Evolutionary conservation across 2,888 invertebrate genomes (phyloP), one percentile per base, ranked within the genome.

Genomic region (Luffia ferchaultella): DNA sequence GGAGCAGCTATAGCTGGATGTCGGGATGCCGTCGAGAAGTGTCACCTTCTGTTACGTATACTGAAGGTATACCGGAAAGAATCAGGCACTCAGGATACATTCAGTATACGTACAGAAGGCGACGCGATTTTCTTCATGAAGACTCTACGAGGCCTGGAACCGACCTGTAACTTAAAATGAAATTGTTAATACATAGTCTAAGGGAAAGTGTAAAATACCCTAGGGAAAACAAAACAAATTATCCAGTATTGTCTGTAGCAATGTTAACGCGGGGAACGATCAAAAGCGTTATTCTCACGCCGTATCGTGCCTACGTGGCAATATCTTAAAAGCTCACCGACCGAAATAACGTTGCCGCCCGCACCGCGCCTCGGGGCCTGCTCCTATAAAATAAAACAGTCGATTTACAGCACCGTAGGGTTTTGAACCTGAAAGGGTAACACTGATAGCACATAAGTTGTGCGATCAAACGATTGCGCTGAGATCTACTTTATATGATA

Each of bases 101-200:
- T 96, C 95, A 96, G 96, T 96, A 96, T 96, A 96, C 96, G 96
- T 96, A 92, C 93, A 95, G 94, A 96, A 93, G 92, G 94, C 92
- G 85, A 86, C 87, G 87, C 87, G 76, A 71, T 67, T 55, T 80
- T 86, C 85, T 80, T 86, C 68, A 68, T 73, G 67, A 69, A 7
- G 30, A 30, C 30, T 60, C 52, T 54, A 68, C 64, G 20, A 42
- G 19, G 62, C 55, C 55, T 54, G 57, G 59, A 50, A 46, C 55
- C 46, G 54, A 52, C 49, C 48, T 30, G 51, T 50, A 42, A 44
- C 51, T 53, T 12, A 30, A 3, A 30, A 7, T 12, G 30, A 3
- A 30, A 30, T 7, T 30, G 51, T 50, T 51, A 49, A 54, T 50
- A 50, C 18, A 47, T 52, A 51, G 51, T 46, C 16, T 51, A 50